Conservation (phyloP, 1,140 invertebrate species). For the Drosophila lini region DNA sequence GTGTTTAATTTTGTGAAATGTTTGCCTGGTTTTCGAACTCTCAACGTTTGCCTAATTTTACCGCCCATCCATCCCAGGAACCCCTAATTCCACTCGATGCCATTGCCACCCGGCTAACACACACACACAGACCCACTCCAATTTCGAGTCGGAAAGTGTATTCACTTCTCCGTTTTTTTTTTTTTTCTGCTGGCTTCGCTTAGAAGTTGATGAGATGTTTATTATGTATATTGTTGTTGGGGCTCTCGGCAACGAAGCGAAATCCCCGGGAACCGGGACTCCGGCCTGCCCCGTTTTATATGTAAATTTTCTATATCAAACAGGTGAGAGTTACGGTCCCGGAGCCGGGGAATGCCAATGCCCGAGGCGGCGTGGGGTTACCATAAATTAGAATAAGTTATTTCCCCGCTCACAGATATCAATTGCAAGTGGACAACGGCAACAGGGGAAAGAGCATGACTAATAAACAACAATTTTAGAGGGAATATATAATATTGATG, state of each 20-base stretch:
- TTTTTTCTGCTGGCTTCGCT: slow-evolving; percentile 19
- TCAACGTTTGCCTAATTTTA: slow-evolving; percentile 65
- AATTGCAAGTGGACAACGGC: slow-evolving; percentile 24
- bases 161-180: slow-evolving; percentile 12
- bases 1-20: slow-evolving; percentile 65
- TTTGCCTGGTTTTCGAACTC: slow-evolving; percentile 51
- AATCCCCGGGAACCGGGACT: slow-evolving; percentile 15
- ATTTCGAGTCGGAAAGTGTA: slow-evolving; percentile 25
- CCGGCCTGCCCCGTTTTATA: slow-evolving; percentile 49
- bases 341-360: neutral
- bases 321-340: slow-evolving; percentile 49
- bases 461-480: slow-evolving; percentile 31
- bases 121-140: slow-evolving; percentile 3
- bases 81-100: slow-evolving; percentile 5
- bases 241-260: neutral
- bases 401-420: slow-evolving; percentile 39
- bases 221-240: slow-evolving; percentile 62
- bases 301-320: slow-evolving; percentile 62
- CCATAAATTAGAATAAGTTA: slow-evolving; percentile 72
- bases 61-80: slow-evolving; percentile 6
- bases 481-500: neutral
- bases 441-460: neutral
- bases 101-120: neutral
- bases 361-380: slow-evolving; percentile 13
- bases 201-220: slow-evolving; percentile 71